Evolutionary conservation across 2,888 invertebrate genomes (phyloP), one percentile per base, ranked within the genome.

Genomic region (Monoplex corrugatus): DNA sequence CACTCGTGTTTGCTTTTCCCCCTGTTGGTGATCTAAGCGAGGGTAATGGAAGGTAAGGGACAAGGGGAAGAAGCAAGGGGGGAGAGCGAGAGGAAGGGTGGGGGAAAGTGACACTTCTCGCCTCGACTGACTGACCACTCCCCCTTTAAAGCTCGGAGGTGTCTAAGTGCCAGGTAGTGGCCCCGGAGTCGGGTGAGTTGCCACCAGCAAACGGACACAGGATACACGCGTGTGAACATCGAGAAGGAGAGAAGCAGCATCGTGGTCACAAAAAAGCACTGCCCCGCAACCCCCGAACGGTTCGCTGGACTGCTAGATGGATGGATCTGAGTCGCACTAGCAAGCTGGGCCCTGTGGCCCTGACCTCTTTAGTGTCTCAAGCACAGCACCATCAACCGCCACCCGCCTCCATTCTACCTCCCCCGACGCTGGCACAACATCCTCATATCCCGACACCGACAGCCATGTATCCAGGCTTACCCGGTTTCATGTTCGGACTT

Each of bases 271-370:
- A 68, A 23, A 19, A n/a, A 23, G 23, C 50, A 50, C 50, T 32
- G 0, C 10, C 72, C 38, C 35, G 35, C 35, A 3, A 19, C 32
- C 35, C 72, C 35, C 38, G 63, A 3, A 68, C 28, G 75, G 5
- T 75, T 10, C 1, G n/a, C 28, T n/a, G 40, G 28, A 80, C 78
- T 80, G 83, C 43, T 90, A 50, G 72, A 91, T 91, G 90, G 88
- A 91, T 91, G 91, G 91, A 91, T 91, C 89, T 91, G 38, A 90
- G 91, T 35, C 90, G 91, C 44, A 85, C 85, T 88, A 91, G 83
- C 88, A 91, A 91, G 89, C 80, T 90, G 45, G 75, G 88, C 84
- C 89, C 91, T n/a, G 87, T 87, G 84, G 90, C 88, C 72, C 86
- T 91, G 85, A 90, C 91, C 35, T 89, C 88, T 32, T 80, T 91